Conservation (phyloP, 2,888 invertebrate genomes). For the Thereva nobilitata region DNA sequence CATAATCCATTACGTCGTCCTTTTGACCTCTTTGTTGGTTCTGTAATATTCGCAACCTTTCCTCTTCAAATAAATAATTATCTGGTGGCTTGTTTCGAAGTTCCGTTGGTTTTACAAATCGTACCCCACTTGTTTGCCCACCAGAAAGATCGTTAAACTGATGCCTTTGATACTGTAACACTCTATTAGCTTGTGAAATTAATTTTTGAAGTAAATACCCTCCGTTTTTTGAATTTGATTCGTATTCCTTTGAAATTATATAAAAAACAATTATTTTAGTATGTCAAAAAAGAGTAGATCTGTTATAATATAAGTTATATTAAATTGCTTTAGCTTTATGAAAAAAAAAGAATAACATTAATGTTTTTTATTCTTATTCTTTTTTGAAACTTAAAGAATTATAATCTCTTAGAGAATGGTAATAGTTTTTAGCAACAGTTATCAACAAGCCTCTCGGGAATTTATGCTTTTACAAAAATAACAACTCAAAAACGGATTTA, state of each 20-base stretch:
- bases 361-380: too few relatives aligned
- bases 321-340: too few relatives aligned
- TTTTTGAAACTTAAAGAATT: too few relatives aligned
- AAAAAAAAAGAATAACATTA: too few relatives aligned
- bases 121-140: conserved; percentile 37
- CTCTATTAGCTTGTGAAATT: conserved; percentile 57
- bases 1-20: conserved; percentile 52
- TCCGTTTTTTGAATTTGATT: conserved; percentile 50
- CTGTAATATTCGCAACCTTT: conserved; percentile 56
- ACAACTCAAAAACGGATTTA: too few relatives aligned
- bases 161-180: conserved; percentile 50
- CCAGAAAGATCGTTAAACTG: conserved; percentile 41
- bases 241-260: conserved; percentile 39
- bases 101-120: conserved; percentile 45
- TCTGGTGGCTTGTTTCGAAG: conserved; percentile 43
- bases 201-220: conserved; percentile 55
- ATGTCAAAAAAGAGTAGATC: too few relatives aligned
- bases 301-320: too few relatives aligned
- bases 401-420: too few relatives aligned
- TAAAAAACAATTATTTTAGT: too few relatives aligned
- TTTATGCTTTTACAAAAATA: too few relatives aligned
- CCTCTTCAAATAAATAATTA: conserved; percentile 56
- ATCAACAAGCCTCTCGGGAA: too few relatives aligned
- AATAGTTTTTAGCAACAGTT: too few relatives aligned
- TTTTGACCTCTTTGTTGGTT: conserved; percentile 59